Percentiles rank a stretch among this genome's conserved stretches.
Conservation (phyloP, 2,113 vertebrate genomes). For the Tragelaphus scriptus region DNA sequence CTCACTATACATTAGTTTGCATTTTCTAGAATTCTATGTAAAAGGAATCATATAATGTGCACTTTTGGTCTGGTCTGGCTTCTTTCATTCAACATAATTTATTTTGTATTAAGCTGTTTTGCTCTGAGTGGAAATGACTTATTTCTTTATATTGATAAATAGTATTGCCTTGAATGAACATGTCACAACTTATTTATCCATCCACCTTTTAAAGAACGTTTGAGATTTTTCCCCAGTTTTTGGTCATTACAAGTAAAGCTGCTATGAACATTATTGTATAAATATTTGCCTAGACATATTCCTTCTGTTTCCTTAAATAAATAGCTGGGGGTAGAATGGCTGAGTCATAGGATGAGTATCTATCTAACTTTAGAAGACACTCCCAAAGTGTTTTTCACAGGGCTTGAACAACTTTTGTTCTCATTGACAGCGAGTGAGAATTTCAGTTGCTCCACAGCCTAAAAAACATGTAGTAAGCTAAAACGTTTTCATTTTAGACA, state of each 20-base stretch:
- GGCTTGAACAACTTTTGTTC: neutral
- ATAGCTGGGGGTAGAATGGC: neutral
- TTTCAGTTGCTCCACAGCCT: neutral
- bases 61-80: neutral
- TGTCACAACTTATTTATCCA: neutral
- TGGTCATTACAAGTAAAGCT: neutral
- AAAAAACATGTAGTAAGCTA: neutral
- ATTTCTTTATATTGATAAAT: neutral
- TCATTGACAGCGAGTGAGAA: neutral
- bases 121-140: neutral
- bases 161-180: neutral
- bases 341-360: neutral
- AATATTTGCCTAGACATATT: neutral
- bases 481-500: neutral
- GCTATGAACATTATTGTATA: neutral
- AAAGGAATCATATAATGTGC: neutral
- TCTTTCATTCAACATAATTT: neutral
- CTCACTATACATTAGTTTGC: neutral
- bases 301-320: neutral
- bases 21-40: neutral
- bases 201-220: too few species aligned
- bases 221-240: neutral
- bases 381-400: neutral
- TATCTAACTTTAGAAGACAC: neutral
- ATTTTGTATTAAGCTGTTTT: neutral